Evolutionary conservation across 2,888 invertebrate species (phyloP), one percentile per base, ranked within the genome.

Genomic region (Gryllus longicercus): DNA sequence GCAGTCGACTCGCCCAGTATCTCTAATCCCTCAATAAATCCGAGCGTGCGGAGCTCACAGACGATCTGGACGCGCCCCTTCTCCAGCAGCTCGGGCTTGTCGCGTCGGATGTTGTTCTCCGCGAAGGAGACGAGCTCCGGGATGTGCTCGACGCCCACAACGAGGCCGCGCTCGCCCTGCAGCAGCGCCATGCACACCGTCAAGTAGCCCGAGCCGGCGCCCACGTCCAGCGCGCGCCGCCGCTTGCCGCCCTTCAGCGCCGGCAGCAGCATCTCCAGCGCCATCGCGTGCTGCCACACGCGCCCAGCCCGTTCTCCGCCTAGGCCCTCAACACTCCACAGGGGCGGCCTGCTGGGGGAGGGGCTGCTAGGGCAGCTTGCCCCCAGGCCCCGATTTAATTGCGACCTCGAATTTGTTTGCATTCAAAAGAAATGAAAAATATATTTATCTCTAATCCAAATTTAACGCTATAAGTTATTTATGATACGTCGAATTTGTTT

Each of bases 151-250:
- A 63, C 12, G 63, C 63, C 63, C 63, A 63, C 63, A 16, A 63
- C 63, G 63, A 14, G 63, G 14, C 63, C 63, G n/a, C 63, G 14
- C 16, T 14, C 16, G 63, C 63, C 63, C 14, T 18, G n/a, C 14
- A 63, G 63, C 16, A 63, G n/a, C 63, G 63, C 63, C 63, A 63
- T 63, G 63, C 63, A 63, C n/a, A n/a, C 63, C 63, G 63, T 63
- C 11, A 63, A 1, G 63, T 63, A 63, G 63, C 63, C 63, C 16
- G 63, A 63, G 63, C 63, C 63, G 4, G 63, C 14, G n/a, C 63
- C 63, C 63, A 63, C 63, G 63, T 63, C 63, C n/a, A 63, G 63
- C 16, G 63, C 63, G 16, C 63, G 63, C 4, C 63, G 16, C n/a
- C 63, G 16, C n/a, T 63, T n/a, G 63, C 63, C 16, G n/a, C 63